Evolutionary conservation across 1,140 invertebrate species (phyloP).

Genomic region (Drosophila quadrilineata): DNA sequence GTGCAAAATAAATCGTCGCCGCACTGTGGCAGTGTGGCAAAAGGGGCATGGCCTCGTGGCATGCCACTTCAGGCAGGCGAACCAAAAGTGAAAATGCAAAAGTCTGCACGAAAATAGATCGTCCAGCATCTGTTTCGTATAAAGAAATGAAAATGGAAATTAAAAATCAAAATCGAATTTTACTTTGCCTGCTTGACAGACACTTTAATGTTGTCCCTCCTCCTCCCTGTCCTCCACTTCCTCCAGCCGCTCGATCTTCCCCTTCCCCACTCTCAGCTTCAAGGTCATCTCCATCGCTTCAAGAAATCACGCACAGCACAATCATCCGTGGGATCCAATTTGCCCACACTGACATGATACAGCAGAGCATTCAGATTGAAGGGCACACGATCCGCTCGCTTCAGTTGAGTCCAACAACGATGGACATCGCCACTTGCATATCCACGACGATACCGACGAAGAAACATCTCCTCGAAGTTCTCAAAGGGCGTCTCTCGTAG

Average conservation of each 20-base stretch:
- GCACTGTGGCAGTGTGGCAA: neutral
- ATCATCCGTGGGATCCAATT: conserved; percentile 48
- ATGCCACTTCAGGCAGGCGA: conserved; percentile 2
- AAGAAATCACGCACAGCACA: conserved; percentile 42
- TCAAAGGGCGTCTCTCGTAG: conserved; percentile 37
- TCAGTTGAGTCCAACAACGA: conserved; percentile 17
- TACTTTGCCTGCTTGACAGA: conserved; percentile 14
- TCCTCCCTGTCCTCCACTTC: neutral
- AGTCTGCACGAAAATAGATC: conserved; percentile 56
- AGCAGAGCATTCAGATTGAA: conserved; percentile 55
- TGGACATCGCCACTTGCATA: neutral
- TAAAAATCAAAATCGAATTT: conserved; percentile 49
- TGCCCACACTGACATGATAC: conserved; percentile 39
- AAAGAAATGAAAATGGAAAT: conserved; percentile 50
- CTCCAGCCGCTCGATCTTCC: neutral
- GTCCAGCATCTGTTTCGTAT: conserved; percentile 63
- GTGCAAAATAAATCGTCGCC: conserved; percentile 20
- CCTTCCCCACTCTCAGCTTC: neutral
- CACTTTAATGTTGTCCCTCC: conserved; percentile 15
- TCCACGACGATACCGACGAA: neutral
- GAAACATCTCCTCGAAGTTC: conserved; percentile 43
- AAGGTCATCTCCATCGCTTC: conserved; percentile 27
- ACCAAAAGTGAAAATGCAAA: conserved; percentile 26
- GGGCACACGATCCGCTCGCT: conserved; percentile 31
- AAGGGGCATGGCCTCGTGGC: too few species aligned